Evolutionary conservation across 2,888 invertebrate species (phyloP), one percentile per base, ranked within the genome.

Genomic region (Diplazon laetatorius): DNA sequence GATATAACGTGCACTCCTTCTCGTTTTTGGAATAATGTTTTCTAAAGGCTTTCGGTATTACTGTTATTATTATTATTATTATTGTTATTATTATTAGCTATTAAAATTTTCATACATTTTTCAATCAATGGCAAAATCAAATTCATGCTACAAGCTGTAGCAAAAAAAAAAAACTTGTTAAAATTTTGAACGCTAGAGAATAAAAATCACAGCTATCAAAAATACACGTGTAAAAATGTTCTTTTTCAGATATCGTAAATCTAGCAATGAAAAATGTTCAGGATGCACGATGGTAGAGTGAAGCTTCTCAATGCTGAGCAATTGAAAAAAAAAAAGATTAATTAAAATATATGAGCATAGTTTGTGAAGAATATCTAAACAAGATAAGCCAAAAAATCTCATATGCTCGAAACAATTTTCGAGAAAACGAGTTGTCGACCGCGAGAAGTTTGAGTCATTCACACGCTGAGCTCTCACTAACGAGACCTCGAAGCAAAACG

Each of bases 361-460:
- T 39, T 39, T 30, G 10, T 65, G 8, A 35, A 14, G 59, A 74
- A 68, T 37, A 50, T 48, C 39, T n/a, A 70, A n/a, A n/a, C n/a
- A n/a, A n/a, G n/a, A 46, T 60, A 30, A 59, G 55, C n/a, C 59
- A 30, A 10, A 52, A 74, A 44, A 39, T 52, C 48, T 50, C 44
- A 63, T 50, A 14, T 9, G 59, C 44, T 63, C 55, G 39, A 55
- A 57, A 70, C 48, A 52, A 55, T 50, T 69, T 65, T 70, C 59
- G 48, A 35, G 16, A 8, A 42, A 44, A 52, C 55, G 55, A 69
- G 48, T 50, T 65, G 48, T 22, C 44, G 14, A 55, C 55, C 50
- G 14, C 30, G 59, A 65, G 70, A 16, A 63, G 9, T 63, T 16
- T n/a, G 44, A 59, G 44, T 42, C 50, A 57, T 70, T 65, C 48